These are phyloP conservation scores for Parapsyche elsis DNA, from an alignment of 1,140 invertebrate genomes.

Conservation along the genomic window DNA sequence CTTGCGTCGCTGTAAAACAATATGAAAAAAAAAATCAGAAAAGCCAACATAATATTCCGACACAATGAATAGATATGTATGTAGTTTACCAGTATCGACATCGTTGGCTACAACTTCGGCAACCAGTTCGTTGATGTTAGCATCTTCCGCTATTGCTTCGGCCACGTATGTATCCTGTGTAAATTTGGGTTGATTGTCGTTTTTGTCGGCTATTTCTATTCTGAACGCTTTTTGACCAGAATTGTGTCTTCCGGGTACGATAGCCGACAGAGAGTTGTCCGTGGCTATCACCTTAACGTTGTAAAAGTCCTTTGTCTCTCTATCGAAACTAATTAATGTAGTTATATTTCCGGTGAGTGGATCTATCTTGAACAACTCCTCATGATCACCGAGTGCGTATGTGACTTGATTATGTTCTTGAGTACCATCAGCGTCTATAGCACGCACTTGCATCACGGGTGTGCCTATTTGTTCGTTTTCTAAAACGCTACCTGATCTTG, in stretches of 20 bases:
- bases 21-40: not conserved
- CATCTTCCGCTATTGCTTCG: slow-evolving; percentile 82
- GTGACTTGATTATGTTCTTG: slow-evolving; percentile 82
- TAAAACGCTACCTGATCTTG: slow-evolving; percentile 80
- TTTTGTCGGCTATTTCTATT: slow-evolving; percentile 91
- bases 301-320: slow-evolving; percentile 82
- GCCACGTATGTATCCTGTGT: slow-evolving; percentile 79
- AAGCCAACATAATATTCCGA: slow-evolving; percentile 45
- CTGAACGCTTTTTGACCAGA: slow-evolving; percentile 80
- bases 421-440: slow-evolving; percentile 88
- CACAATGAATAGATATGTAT: not conserved
- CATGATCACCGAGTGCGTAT: slow-evolving; percentile 77
- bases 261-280: slow-evolving; percentile 86
- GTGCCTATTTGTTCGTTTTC: slow-evolving; percentile 86
- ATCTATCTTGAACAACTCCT: slow-evolving; percentile 82
- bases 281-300: slow-evolving; percentile 86
- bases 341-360: slow-evolving; percentile 85
- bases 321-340: slow-evolving; percentile 80
- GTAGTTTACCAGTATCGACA: slow-evolving; percentile 76
- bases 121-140: slow-evolving; percentile 82
- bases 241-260: slow-evolving; percentile 77
- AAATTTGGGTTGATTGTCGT: slow-evolving; percentile 88
- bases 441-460: slow-evolving; percentile 85
- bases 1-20: slow-evolving; percentile 72
- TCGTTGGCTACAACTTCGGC: slow-evolving; percentile 85